These are phyloP conservation scores for Parus major DNA, from an alignment of 2,113 vertebrate genomes.

Conservation along the genomic window DNA sequence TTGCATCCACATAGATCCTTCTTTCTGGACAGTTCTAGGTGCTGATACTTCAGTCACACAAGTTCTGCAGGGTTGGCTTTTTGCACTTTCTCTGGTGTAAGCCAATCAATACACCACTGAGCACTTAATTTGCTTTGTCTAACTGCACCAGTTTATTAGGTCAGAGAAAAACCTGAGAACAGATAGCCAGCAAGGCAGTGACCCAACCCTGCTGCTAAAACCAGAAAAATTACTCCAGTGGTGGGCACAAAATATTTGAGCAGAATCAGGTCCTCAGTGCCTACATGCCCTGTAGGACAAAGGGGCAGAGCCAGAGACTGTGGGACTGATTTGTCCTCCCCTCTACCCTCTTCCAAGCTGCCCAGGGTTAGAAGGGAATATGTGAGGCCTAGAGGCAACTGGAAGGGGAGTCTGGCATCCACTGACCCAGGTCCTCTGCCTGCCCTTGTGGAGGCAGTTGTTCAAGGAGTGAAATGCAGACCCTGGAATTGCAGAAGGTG, in stretches of 20 bases:
- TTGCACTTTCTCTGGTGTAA: slow-evolving; percentile 26
- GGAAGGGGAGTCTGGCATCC: background rate
- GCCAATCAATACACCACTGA: slow-evolving; percentile 33
- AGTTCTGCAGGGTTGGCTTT: background rate
- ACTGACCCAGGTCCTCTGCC: background rate
- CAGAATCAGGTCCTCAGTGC: background rate
- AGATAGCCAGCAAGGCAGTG: background rate
- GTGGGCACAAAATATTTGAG: background rate
- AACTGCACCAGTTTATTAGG: background rate
- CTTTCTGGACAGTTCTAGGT: background rate
- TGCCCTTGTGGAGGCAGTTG: background rate
- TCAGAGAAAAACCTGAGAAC: background rate
- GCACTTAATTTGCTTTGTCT: slow-evolving; percentile 43
- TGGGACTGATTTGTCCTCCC: background rate
- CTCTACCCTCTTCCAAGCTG: background rate
- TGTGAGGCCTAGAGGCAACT: background rate
- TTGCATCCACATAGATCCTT: background rate
- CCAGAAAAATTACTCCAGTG: background rate
- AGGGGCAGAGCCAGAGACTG: background rate
- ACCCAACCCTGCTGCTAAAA: background rate
- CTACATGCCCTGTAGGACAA: background rate
- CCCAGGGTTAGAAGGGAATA: background rate
- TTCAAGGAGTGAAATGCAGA: background rate
- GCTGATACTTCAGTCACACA: background rate
- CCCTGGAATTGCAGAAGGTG: background rate